Conservation (phyloP, 2,888 invertebrate genomes). For the Calephelis perditalis region DNA sequence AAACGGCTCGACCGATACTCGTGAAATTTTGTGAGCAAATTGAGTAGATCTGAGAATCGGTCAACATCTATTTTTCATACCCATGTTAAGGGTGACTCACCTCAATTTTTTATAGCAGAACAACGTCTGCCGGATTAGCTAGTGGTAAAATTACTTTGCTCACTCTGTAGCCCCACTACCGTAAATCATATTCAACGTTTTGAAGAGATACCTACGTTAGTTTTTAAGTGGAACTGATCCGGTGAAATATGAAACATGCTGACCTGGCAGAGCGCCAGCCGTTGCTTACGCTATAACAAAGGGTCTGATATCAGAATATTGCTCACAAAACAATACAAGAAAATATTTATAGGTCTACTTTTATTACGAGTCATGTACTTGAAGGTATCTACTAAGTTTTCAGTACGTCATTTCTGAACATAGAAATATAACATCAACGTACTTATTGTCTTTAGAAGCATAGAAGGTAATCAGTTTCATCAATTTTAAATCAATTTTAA, state of each 20-base stretch:
- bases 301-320: conserved; percentile 21
- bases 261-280: conserved; percentile 62
- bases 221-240: conserved; percentile 60
- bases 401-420: not conserved
- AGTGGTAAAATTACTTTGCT: not conserved
- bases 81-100: too few species aligned
- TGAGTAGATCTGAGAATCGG: too few species aligned
- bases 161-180: not conserved
- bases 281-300: conserved; percentile 38
- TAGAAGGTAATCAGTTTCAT: too few species aligned
- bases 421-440: too few species aligned
- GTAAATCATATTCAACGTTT: conserved; percentile 10
- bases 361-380: conserved; percentile 20
- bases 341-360: conserved; percentile 20
- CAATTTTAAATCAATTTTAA: too few species aligned
- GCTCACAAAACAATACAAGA: conserved; percentile 21
- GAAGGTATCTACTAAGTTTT: not conserved
- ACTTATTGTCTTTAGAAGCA: too few species aligned
- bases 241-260: conserved; percentile 71
- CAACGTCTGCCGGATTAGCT: not conserved
- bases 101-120: not conserved
- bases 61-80: too few species aligned
- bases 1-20: too few species aligned
- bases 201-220: conserved; percentile 40
- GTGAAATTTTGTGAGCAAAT: too few species aligned